Evolutionary conservation across 1,140 invertebrate genomes (phyloP), one percentile per base, ranked within the genome.

Genomic region (Drosophila watanabei): DNA sequence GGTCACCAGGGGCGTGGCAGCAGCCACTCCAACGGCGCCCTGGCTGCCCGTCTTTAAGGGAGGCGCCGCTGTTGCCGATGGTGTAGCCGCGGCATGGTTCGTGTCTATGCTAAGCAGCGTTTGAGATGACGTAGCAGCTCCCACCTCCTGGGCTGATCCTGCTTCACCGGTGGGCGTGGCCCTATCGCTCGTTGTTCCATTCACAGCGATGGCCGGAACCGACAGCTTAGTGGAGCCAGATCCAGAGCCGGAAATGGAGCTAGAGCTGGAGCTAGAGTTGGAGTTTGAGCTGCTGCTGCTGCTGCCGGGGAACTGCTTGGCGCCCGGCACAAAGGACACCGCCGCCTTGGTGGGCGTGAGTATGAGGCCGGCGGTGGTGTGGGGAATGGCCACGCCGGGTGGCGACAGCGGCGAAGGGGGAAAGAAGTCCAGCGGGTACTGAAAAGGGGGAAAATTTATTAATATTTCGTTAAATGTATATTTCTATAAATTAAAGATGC

Each of bases 391-490:
- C 45, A 87, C 82, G 32, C 54, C 86, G 16, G 76, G 75, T n/a
- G 91, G 91, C 30, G 88, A 88, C 4, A 89, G 68, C 16, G 90
- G 79, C 48, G 91, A 84, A 1, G 91, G 77, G 11, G 91, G 77
- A 60, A 81, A 87, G 49, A 91, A 92, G 56, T 92, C 91, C 73
- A 92, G 14, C 6, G 91, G 80, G 51, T 92, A 92, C 91, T 92
- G 54, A 13, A 72, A 78, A 3, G 3, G n/a, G 8, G 54, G 16
- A 18, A 3, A 30, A 4, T 16, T 28, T 18, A 4, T 16, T 14
- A 33, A 20, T 14, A n/a, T 51, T 24, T 13, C 2, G 5, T 16
- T 39, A 2, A 1, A 24, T 2, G 24, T 24, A 24, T 24, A 3
- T 24, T 24, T 24, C 24, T 24, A 24, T 1, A 24, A 1, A 24